These are phyloP conservation scores for Rachycentron canadum DNA, from an alignment of 2,797 vertebrate species.

Conservation along the genomic window DNA sequence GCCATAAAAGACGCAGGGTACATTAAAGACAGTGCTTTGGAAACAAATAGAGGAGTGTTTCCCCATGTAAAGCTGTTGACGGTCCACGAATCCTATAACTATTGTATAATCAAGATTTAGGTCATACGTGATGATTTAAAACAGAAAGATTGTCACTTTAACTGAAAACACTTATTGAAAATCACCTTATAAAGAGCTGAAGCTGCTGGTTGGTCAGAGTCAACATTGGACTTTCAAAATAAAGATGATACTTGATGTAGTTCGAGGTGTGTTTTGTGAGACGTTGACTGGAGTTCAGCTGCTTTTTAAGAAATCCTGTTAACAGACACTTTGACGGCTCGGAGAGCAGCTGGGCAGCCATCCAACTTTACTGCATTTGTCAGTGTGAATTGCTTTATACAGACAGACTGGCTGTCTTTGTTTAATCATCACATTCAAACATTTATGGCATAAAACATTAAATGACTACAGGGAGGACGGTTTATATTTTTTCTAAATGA, in stretches of 20 bases:
- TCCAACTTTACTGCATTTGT: conserved; percentile 9
- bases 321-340: background rate
- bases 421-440: background rate
- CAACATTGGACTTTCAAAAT: conserved; percentile 2
- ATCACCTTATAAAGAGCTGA: background rate
- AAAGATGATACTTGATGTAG: conserved; percentile 23
- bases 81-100: background rate
- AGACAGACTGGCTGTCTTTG: conserved; percentile 14
- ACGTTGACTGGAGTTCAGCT: conserved; percentile 1
- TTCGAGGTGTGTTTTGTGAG: background rate
- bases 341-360: background rate
- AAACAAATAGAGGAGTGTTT: conserved; percentile 13
- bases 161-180: background rate
- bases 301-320: conserved; percentile 16
- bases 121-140: too few relatives aligned
- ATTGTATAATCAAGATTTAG: too few relatives aligned
- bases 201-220: background rate
- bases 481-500: conserved; percentile 4
- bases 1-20: background rate
- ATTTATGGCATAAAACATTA: conserved; percentile 23
- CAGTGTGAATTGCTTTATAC: conserved; percentile 3
- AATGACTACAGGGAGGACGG: background rate
- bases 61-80: conserved; percentile 12
- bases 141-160: too few relatives aligned
- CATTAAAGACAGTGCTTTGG: conserved; percentile 1